Percentiles rank a stretch among this genome's conserved stretches.
phyloP scores from a whole-genome alignment of 2,888 invertebrate species.

The Crematogaster levior region DNA sequence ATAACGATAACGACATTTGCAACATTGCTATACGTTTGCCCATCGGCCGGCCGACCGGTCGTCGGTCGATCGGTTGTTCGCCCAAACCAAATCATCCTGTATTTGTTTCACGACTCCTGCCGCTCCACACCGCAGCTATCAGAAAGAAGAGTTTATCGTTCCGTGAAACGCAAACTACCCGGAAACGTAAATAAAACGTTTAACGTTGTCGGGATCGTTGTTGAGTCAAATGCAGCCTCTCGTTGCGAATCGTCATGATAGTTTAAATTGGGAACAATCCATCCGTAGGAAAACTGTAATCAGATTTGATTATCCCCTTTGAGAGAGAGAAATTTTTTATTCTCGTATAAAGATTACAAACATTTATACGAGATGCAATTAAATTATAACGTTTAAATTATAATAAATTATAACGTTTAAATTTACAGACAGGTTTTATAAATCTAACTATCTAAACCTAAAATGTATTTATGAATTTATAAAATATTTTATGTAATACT shows the following conservation, averaged over 20 bases:
- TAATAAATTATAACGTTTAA: background rate
- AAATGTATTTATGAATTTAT: conserved; percentile 2
- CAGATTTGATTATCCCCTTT: background rate
- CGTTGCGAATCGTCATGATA: background rate
- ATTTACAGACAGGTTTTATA: background rate
- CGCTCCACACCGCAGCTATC: conserved; percentile 46
- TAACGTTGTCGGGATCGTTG: conserved; percentile 13
- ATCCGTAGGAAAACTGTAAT: background rate
- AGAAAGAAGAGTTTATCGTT: conserved; percentile 46
- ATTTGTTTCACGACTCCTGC: conserved; percentile 42
- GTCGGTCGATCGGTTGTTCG: conserved; percentile 50
- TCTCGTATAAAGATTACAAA: background rate
- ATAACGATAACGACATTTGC: conserved; percentile 75
- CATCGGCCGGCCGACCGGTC: conserved; percentile 1
- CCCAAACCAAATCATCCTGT: conserved; percentile 44
- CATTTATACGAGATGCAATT: background rate
- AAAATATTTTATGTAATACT: background rate
- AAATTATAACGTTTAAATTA: background rate
- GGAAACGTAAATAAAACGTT: conserved; percentile 53
- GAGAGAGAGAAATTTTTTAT: background rate
- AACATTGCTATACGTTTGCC: conserved; percentile 60
- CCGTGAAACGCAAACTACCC: conserved; percentile 48
- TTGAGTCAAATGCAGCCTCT: background rate
- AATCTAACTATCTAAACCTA: background rate
- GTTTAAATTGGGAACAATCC: background rate